Evolutionary conservation across 2,888 invertebrate species (phyloP).

Genomic region (Mayetiola destructor): DNA sequence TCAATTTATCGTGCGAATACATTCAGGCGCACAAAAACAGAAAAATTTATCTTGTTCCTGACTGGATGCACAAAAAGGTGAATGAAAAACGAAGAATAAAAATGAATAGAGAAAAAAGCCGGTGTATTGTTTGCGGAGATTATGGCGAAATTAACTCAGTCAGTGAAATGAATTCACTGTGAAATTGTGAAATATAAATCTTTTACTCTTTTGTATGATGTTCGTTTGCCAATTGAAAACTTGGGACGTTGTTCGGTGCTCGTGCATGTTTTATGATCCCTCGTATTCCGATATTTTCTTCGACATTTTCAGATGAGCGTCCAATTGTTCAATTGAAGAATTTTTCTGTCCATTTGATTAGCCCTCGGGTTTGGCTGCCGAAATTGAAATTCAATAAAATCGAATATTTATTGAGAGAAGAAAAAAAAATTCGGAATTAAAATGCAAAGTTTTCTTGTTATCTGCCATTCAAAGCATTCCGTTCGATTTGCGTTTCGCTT

Average conservation of each 20-base stretch:
- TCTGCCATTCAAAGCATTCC: too few species aligned
- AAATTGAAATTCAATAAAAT: too few species aligned
- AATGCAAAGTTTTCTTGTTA: neutral
- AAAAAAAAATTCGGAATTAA: neutral
- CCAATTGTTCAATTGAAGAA: too few species aligned
- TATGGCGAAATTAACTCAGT: conserved; percentile 7
- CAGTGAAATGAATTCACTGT: conserved; percentile 6
- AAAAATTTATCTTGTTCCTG: neutral
- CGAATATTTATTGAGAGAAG: too few species aligned
- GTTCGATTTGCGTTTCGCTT: neutral
- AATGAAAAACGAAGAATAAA: neutral
- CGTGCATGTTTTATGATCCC: too few species aligned
- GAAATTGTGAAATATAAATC: conserved; percentile 9
- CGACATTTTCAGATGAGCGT: too few species aligned
- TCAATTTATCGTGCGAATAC: conserved; percentile 6
- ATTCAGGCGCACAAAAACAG: neutral
- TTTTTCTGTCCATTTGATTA: too few species aligned
- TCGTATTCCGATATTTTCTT: too few species aligned
- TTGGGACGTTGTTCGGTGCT: too few species aligned
- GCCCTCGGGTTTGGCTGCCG: too few species aligned
- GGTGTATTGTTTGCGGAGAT: neutral
- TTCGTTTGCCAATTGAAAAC: too few species aligned
- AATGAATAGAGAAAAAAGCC: neutral
- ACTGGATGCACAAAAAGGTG: neutral
- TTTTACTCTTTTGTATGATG: neutral